Evolutionary conservation across 2,888 invertebrate species (phyloP).

Genomic region (Apamea epomidion): DNA sequence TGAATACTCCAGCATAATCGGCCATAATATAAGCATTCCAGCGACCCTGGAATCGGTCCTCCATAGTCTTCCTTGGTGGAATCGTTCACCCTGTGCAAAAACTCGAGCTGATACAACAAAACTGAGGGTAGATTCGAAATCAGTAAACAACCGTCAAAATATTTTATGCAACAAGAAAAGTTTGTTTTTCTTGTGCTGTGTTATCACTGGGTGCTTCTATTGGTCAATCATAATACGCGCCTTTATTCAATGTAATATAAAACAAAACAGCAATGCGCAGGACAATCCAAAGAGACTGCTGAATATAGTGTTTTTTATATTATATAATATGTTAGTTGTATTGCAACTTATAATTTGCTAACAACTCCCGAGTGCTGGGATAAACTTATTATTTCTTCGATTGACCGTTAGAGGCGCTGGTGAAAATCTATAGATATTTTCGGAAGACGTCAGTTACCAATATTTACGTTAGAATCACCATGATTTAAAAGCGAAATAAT

Average conservation of each 20-base stretch:
- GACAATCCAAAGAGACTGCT: neutral
- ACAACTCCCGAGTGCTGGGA: neutral
- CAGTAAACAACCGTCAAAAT: neutral
- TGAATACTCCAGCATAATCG: neutral
- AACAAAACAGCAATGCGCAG: too few relatives aligned
- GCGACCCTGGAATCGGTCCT: neutral
- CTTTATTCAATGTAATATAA: neutral
- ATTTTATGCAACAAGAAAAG: neutral
- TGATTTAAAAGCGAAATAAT: slow-evolving; percentile 28
- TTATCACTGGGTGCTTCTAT: slow-evolving; percentile 3
- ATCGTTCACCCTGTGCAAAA: neutral
- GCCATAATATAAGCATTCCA: neutral
- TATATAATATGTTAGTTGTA: neutral
- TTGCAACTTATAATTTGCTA: neutral
- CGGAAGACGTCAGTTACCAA: slow-evolving; percentile 49
- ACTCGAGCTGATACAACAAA: neutral
- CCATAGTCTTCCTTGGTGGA: neutral
- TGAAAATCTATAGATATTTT: slow-evolving; percentile 11
- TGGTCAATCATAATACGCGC: slow-evolving; percentile 16
- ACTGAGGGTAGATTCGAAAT: neutral
- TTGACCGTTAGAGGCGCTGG: slow-evolving; percentile 33
- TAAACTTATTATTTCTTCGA: neutral
- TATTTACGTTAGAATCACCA: slow-evolving; percentile 23
- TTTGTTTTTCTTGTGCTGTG: neutral
- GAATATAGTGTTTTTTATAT: neutral